phyloP scores from a whole-genome alignment of 2,888 invertebrate species.

The Hypsopygia costalis region DNA sequence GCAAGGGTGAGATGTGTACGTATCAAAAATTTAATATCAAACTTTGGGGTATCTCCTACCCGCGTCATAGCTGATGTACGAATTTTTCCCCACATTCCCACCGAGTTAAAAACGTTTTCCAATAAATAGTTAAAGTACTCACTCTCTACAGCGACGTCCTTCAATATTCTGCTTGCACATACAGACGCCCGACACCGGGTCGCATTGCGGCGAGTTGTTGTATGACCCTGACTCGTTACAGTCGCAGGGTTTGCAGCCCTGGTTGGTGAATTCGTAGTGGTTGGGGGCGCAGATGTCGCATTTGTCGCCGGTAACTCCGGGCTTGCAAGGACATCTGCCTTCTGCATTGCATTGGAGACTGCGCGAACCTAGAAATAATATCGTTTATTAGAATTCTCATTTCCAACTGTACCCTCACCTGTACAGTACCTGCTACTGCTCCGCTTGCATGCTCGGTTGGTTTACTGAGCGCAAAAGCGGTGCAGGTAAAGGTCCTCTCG shows the following conservation, averaged over 20 bases:
- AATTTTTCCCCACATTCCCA: no score
- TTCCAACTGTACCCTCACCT: no score
- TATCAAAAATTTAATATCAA: no score
- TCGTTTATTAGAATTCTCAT: no score
- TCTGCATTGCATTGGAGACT: constrained; percentile 94
- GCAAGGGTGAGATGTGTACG: no score
- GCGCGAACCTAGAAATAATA: constrained; percentile 84
- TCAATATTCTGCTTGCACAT: constrained; percentile 96
- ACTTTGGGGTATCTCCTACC: no score
- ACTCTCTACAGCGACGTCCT: constrained; percentile 95
- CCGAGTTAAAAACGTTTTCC: no score
- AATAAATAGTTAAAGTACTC: constrained; percentile 37
- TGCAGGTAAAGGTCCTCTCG: no score
- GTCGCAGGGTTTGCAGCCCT: constrained; percentile 96
- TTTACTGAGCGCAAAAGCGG: no score
- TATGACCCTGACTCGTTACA: constrained; percentile 92
- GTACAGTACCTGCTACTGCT: no score
- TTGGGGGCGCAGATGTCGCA: constrained; percentile 93
- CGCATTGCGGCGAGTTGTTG: constrained; percentile 90
- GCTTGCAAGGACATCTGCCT: constrained; percentile 97
- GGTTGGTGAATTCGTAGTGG: constrained; percentile 92
- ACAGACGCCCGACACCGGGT: constrained; percentile 89
- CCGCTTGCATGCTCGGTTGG: no score
- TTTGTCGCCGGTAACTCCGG: constrained; percentile 96
- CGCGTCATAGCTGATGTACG: no score